Evolutionary conservation across 2,797 vertebrate genomes (phyloP).

Genomic region (Premnoplex brunnescens): DNA sequence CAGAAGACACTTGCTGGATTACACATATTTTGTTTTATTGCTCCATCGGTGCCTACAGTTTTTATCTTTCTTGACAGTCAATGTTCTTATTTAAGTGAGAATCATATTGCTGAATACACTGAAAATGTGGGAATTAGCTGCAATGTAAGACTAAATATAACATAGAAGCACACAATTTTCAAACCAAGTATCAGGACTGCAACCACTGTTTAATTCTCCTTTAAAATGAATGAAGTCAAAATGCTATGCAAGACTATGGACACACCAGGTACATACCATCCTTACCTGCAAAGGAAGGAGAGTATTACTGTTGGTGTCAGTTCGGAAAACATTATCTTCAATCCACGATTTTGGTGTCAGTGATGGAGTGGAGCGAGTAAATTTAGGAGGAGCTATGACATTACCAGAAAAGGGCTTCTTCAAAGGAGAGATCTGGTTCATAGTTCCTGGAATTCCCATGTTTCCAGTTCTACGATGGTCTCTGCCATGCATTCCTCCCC

Average conservation of each 20-base stretch:
- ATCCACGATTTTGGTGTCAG: conserved; percentile 94
- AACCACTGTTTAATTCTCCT: not conserved
- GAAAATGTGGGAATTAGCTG: rapidly evolving
- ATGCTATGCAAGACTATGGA: not conserved
- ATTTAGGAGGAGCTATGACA: conserved; percentile 97
- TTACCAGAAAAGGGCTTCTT: conserved; percentile 97
- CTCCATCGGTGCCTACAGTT: not conserved
- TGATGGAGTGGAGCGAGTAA: conserved; percentile 88
- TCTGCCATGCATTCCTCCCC: conserved; percentile 87
- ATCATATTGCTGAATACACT: not conserved
- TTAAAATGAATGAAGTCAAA: not conserved
- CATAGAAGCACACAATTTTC: not conserved
- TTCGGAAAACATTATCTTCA: conserved; percentile 95
- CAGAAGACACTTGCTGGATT: not conserved
- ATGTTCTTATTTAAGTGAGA: not conserved
- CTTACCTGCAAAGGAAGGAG: conserved; percentile 95
- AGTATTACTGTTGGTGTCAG: conserved; percentile 96
- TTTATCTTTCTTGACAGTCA: not conserved
- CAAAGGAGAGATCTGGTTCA: conserved; percentile 92
- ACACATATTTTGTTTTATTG: not conserved
- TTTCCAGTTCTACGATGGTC: conserved; percentile 91
- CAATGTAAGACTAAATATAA: not conserved
- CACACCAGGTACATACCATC: conserved; percentile 56
- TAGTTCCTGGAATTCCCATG: conserved; percentile 88
- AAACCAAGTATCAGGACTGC: not conserved